phyloP scores from a whole-genome alignment of 2,888 invertebrate genomes.

The Nemotelus pantherinus region DNA sequence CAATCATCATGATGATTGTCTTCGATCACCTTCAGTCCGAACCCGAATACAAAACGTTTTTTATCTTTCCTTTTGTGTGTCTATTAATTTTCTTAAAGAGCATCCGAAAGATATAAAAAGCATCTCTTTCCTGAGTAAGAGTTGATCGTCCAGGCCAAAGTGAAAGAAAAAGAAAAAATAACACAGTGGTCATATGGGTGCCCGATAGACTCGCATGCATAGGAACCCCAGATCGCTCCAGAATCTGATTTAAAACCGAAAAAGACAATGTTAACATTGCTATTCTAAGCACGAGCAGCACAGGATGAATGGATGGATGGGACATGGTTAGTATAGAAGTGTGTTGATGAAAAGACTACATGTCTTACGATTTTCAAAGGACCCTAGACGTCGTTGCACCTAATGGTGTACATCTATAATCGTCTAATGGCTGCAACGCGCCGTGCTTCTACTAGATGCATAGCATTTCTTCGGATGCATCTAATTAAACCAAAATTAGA shows the following conservation, averaged over 20 bases:
- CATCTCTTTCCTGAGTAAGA: not conserved
- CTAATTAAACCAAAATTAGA: conserved; percentile 39
- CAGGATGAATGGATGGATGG: not conserved
- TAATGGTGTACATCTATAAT: too few species aligned
- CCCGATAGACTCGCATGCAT: not conserved
- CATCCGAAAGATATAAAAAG: conserved; percentile 10
- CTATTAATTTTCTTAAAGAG: conserved; percentile 34
- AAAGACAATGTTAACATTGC: not conserved
- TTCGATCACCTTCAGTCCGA: not conserved
- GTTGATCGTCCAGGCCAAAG: too few species aligned
- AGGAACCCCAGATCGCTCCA: not conserved
- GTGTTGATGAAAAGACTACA: not conserved
- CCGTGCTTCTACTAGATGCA: not conserved
- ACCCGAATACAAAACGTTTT: conserved; percentile 8
- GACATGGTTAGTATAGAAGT: not conserved
- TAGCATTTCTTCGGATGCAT: conserved; percentile 3
- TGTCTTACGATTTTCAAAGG: not conserved
- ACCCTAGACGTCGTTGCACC: too few species aligned
- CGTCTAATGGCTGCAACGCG: too few species aligned
- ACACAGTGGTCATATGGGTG: not conserved
- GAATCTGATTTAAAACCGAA: not conserved
- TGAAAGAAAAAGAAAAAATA: not conserved
- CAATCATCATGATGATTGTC: not conserved
- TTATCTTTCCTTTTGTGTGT: conserved; percentile 30
- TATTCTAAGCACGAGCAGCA: not conserved